Evolutionary conservation across 2,888 invertebrate species (phyloP).

Genomic region (Siphlonurus alternatus): DNA sequence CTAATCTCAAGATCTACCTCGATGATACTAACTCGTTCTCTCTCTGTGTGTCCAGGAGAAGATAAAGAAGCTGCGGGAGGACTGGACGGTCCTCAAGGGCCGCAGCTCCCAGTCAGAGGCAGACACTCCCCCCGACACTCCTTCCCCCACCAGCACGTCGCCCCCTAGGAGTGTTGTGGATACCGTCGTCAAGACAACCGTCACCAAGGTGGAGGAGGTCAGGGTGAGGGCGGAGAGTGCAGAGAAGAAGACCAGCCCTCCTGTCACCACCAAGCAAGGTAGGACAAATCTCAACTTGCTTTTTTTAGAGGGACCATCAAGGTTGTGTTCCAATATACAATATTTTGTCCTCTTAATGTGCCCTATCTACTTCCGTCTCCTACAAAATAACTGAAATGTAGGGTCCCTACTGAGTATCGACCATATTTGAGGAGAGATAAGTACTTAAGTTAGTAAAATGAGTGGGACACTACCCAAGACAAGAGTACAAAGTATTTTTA

Average conservation of each 20-base stretch:
- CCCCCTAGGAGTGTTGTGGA: neutral
- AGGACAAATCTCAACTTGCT: neutral
- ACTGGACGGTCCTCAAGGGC: conserved; percentile 33
- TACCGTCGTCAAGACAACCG: neutral
- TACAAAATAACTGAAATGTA: too few species aligned
- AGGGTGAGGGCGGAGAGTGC: neutral
- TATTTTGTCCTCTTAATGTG: neutral
- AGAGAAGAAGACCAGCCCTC: neutral
- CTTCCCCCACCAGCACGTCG: neutral
- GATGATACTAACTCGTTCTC: too few species aligned
- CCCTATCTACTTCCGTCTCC: too few species aligned
- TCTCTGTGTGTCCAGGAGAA: too few species aligned
- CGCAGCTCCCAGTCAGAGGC: conserved; percentile 8
- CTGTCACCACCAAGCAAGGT: neutral
- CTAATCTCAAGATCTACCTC: too few species aligned
- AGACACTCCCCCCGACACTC: neutral
- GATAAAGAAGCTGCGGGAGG: conserved; percentile 32
- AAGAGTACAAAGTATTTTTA: too few species aligned
- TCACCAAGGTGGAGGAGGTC: neutral
- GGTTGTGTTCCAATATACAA: too few species aligned
- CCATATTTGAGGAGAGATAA: too few species aligned
- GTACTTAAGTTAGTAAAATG: too few species aligned
- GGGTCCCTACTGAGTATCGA: too few species aligned
- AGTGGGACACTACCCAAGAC: too few species aligned
- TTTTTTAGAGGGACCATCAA: too few species aligned